Evolutionary conservation across 2,113 vertebrate genomes (phyloP), one percentile per base, ranked within the genome.

Genomic region (Lophura nycthemera): DNA sequence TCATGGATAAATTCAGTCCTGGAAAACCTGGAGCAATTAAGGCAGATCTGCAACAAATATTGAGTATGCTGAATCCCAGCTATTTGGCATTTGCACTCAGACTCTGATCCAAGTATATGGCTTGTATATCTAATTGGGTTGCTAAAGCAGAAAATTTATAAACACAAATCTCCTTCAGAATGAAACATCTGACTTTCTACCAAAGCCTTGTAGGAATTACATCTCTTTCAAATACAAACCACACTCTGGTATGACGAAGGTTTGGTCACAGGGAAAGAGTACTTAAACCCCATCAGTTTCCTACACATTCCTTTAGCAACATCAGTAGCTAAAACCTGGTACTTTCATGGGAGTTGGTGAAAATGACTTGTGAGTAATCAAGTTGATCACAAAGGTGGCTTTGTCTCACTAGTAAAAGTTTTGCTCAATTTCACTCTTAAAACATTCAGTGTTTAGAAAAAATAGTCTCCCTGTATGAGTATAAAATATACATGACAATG

Each of bases 111-210:
- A 92, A 74, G 47, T 34, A 93, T 47, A 38, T 13, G 17, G 43
- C 18, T 78, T 90, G 61, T 80, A 64, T 71, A 89, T 64, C 64
- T 4, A 87, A 69, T 0, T 63, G 22, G 12, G 63, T 36, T 84
- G 66, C 70, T 90, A 78, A 84, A 88, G 70, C 20, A 3, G 43
- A 43, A 52, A 63, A 83, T 84, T 71, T 86, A 80, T 88, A 94
- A 96, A 94, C 88, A 93, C 50, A 75, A n/a, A 67, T 77, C 54
- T 76, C 63, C 54, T 88, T 73, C 75, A 91, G 54, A 92, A 83
- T 32, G 63, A 92, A 76, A 88, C 36, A 83, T 70, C 54, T 21
- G 61, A 86, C 65, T 78, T 88, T 29, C 57, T 43, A 75, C 42
- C 1, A 10, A 84, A 87, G 56, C 54, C 77, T 92, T 75, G 36